Evolutionary conservation across 2,113 vertebrate species (phyloP).

Genomic region (Leucosticte australis): DNA sequence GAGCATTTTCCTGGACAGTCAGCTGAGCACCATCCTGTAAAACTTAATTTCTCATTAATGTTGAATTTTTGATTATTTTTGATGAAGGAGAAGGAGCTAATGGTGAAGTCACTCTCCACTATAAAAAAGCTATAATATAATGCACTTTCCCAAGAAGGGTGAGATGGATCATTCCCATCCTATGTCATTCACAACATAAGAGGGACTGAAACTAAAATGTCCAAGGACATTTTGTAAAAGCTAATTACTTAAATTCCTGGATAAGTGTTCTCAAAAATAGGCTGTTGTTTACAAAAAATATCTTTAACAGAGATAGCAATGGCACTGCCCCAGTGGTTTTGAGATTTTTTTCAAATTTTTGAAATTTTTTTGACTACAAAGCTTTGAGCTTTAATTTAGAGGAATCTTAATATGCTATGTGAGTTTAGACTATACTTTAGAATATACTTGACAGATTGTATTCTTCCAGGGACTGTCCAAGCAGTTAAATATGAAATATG

Average conservation of each 20-base stretch:
- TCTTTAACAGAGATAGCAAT: background rate
- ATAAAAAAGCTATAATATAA: background rate
- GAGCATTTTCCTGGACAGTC: background rate
- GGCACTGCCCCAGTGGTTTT: background rate
- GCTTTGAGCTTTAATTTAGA: background rate
- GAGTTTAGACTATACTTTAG: background rate
- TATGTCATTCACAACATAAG: background rate
- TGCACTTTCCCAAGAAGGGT: background rate
- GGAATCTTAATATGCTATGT: background rate
- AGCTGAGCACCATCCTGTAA: background rate
- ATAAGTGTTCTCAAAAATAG: background rate
- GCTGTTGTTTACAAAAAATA: background rate
- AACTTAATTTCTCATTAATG: background rate
- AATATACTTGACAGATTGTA: background rate
- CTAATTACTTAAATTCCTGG: background rate
- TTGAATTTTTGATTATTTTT: background rate
- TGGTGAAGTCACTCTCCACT: background rate
- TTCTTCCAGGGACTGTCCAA: background rate
- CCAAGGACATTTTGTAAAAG: background rate
- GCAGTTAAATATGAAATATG: background rate
- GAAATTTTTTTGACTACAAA: background rate
- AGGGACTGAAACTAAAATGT: background rate
- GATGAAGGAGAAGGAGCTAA: background rate
- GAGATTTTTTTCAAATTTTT: background rate
- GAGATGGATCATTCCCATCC: background rate